Base-by-base conservation (phyloP, 2,888 invertebrate species). In the Amblyjoppa fuscipennis region DNA sequence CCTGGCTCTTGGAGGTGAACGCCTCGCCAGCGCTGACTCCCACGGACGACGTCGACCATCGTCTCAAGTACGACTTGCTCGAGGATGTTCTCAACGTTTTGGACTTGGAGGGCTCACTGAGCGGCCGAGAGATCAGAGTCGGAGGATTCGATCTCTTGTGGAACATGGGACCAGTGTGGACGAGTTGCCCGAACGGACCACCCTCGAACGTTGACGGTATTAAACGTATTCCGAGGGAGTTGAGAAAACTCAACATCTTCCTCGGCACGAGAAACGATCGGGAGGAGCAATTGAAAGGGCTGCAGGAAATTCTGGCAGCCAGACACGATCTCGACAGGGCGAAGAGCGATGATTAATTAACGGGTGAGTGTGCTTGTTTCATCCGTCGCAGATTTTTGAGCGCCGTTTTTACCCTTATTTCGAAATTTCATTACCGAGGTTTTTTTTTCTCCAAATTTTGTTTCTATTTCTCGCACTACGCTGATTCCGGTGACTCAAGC, bases 1-100 rank as follows among this genome's bases (percentile, higher is more conserved):
- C 96, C 86, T 96, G 96, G 96, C 90, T 96, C 68, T 93, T 96
- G 59, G 96, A 96, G 93, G 95, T 96, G 74, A 96, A 96, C 91
- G 96, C 96, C 2, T 95, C 95, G 9, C 96, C 96, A 1, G 95
- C 96, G 1, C 91, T 96, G 77, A 95, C 95, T n/a, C 78, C 83
- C 34, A 96, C 96, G 74, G 95, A 95, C 84, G 94, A 94, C 80
- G 95, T 95, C 74, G 96, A 96, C 90, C 95, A 95, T 89, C 94
- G 95, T 28, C 92, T 96, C 34, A 96, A 96, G 90, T 95, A 94
- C 91, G 95, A 95, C 59, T 92, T 96, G 25, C 92, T 96, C 13
- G 95, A 95, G 90, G 96, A 96, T 91, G 95, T 95, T 11, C 92
- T 96, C 16, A 95, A 95, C 90, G 94, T 96, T 3, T 90, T 96